Percentiles rank a stretch among this genome's conserved stretches.
phyloP scores from a whole-genome alignment of 2,797 vertebrate genomes.

The Hippopotamyrus pictus region DNA sequence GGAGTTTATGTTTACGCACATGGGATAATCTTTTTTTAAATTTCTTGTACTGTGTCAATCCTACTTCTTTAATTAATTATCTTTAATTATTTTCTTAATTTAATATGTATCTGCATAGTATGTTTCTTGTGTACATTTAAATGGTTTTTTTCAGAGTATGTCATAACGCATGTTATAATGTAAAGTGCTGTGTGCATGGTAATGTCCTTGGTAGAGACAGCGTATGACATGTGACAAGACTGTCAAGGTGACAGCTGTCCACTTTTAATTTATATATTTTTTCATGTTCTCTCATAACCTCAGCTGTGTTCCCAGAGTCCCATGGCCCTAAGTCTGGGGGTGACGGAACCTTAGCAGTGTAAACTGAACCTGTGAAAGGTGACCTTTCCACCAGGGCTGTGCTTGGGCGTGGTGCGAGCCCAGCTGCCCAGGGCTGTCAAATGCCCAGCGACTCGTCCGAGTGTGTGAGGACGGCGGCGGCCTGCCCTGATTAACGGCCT shows the following conservation, averaged over 20 bases:
- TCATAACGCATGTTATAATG: background rate
- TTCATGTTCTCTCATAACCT: conserved; percentile 3
- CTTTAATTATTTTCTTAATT: background rate
- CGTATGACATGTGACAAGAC: background rate
- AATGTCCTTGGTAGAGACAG: background rate
- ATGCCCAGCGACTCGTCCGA: background rate
- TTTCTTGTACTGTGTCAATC: background rate
- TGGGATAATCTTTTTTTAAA: too few species aligned
- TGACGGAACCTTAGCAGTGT: conserved; percentile 4
- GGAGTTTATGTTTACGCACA: background rate
- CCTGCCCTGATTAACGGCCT: background rate
- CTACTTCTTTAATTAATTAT: background rate
- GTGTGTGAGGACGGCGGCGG: background rate
- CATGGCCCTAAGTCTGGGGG: background rate
- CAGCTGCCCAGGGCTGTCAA: conserved; percentile 3
- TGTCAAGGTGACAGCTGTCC: background rate
- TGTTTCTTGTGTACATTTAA: background rate
- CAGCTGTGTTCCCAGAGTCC: background rate
- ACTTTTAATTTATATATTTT: background rate
- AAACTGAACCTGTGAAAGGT: conserved; percentile 7
- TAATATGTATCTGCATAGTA: background rate
- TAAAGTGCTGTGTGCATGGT: background rate
- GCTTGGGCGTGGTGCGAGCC: background rate
- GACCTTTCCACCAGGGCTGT: conserved; percentile 3
- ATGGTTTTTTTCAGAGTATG: background rate